Conservation (phyloP, 1,140 invertebrate species). For the Atta colombica region DNA sequence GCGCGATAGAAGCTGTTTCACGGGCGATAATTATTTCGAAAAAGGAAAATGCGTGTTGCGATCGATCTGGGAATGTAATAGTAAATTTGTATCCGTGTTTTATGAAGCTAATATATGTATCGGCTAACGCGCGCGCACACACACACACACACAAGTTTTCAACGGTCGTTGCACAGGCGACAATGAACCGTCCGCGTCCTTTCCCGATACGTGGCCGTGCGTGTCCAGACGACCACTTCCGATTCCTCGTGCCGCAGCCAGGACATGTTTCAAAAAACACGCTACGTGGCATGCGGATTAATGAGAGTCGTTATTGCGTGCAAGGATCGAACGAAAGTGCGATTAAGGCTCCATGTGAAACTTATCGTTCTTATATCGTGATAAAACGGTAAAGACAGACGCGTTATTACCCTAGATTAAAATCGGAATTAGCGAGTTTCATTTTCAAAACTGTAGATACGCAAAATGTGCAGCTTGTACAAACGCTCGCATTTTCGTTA, state of each 20-base stretch:
- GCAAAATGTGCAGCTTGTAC: background rate
- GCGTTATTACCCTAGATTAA: constrained; percentile 19
- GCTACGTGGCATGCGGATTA: constrained; percentile 51
- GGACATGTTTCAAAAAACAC: constrained; percentile 63
- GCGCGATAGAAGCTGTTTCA: background rate
- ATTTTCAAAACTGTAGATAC: background rate
- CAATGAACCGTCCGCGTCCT: constrained; percentile 73
- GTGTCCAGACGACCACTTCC: constrained; percentile 78
- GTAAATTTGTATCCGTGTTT: background rate
- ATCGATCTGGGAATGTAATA: background rate
- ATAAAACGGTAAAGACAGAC: constrained; percentile 28
- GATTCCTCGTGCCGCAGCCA: constrained; percentile 73
- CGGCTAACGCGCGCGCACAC: background rate
- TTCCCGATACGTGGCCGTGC: constrained; percentile 71
- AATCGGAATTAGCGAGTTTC: background rate
- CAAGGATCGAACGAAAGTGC: constrained; percentile 49
- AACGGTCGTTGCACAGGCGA: constrained; percentile 69
- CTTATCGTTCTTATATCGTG: constrained; percentile 35
- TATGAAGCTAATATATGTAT: constrained; percentile 47
- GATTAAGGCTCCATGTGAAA: constrained; percentile 60
- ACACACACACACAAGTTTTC: constrained; percentile 23
- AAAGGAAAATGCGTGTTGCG: background rate
- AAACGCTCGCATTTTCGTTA: background rate
- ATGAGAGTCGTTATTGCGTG: constrained; percentile 50
- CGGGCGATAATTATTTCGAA: background rate